Percentiles rank a stretch among this genome's conserved stretches.
phyloP scores from a whole-genome alignment of 2,797 vertebrate genomes.

The Enteromius paludinosus region DNA sequence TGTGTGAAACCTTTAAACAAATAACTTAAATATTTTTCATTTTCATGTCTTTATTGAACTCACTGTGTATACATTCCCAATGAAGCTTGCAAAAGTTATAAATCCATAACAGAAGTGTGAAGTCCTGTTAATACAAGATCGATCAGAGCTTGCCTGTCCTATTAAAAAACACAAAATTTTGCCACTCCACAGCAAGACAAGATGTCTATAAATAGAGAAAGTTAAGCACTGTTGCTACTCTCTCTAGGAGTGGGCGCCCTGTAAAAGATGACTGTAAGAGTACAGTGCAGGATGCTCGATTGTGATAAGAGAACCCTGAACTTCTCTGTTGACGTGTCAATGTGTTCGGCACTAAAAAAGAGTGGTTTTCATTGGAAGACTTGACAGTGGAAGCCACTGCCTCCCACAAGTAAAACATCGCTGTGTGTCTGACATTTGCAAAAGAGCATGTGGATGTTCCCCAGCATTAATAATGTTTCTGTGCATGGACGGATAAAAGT shows the following conservation, averaged over 20 bases:
- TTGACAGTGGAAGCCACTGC: not conserved
- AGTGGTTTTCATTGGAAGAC: not conserved
- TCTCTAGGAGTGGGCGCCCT: conserved; percentile 1
- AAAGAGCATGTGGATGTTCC: conserved; percentile 1
- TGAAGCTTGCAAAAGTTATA: conserved; percentile 6
- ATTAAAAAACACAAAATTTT: not conserved
- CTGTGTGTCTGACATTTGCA: not conserved
- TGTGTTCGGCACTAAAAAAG: not conserved
- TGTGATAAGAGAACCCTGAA: not conserved
- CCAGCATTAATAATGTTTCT: not conserved
- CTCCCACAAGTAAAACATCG: not conserved
- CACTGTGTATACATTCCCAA: not conserved
- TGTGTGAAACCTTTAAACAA: not conserved
- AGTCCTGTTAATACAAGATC: not conserved
- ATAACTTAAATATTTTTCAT: not conserved
- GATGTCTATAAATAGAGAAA: conserved; percentile 16
- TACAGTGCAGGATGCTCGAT: not conserved
- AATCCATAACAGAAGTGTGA: not conserved
- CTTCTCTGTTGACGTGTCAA: not conserved
- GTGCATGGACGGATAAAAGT: not conserved
- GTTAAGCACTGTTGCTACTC: conserved; percentile 5
- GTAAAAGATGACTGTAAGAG: conserved; percentile 16
- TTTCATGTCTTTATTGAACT: not conserved
- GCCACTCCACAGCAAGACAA: not conserved
- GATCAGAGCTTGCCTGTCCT: not conserved